Evolutionary conservation across 2,113 vertebrate genomes (phyloP).

Genomic region (Neotoma lepida): DNA sequence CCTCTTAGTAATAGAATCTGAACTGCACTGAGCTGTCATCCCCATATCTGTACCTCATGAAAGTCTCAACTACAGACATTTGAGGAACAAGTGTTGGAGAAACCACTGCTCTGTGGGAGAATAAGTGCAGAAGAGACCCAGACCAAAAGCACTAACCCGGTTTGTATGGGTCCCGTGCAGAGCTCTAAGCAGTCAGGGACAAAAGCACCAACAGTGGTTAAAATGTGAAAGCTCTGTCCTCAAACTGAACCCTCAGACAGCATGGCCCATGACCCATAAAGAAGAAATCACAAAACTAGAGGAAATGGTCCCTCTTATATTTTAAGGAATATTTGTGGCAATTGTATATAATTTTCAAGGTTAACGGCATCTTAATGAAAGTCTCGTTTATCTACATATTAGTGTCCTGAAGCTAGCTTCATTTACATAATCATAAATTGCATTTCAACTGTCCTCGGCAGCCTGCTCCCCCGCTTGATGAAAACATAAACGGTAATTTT

Average conservation of each 20-base stretch:
- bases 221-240: neutral
- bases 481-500: slow-evolving; percentile 85
- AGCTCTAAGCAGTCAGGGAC: neutral
- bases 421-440: slow-evolving; percentile 87
- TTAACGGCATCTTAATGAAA: slow-evolving; percentile 84
- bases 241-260: neutral
- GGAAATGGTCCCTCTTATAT: slow-evolving; percentile 27
- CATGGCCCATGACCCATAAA: slow-evolving; percentile 47
- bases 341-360: slow-evolving; percentile 83
- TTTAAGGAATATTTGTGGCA: slow-evolving; percentile 79
- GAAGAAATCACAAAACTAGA: slow-evolving; percentile 63
- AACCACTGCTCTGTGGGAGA: neutral
- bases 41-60: neutral
- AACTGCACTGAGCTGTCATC: neutral
- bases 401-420: slow-evolving; percentile 79
- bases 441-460: slow-evolving; percentile 83
- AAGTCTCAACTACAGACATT: neutral
- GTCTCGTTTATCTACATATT: slow-evolving; percentile 81
- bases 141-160: neutral
- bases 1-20: neutral
- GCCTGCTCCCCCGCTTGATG: slow-evolving; percentile 81
- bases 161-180: neutral
- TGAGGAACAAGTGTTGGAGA: neutral
- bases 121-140: neutral
- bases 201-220: neutral